Evolutionary conservation across 1,140 invertebrate species (phyloP), one percentile per base, ranked within the genome.

Genomic region (Drosophila mojavensis): DNA sequence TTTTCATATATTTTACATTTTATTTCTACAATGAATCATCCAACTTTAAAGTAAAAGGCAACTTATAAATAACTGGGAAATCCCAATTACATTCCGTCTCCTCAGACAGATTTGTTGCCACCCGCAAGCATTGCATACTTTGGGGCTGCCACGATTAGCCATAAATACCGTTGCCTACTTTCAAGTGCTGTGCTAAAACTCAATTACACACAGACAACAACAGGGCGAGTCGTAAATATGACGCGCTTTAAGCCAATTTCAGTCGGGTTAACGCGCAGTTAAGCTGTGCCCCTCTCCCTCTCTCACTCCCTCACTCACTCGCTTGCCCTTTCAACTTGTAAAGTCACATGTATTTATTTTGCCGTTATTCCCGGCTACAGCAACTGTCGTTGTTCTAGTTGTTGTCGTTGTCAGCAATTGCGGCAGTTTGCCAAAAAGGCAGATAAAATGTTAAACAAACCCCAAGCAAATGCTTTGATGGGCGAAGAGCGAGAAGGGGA

Each of bases 181-280:
- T 56, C 1, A 2, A 55, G 73, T 50, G 51, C 28, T 26, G 11
- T 17, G 13, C 47, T 5, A 17, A 50, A 55, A 75, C 33, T 58
- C 68, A 67, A 77, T 72, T 67, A 77, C 33, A 53, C 66, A 53
- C 66, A 66, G 26, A 24, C 66, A 80, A 69, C 62, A 71, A 41
- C 78, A 72, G 65, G 62, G 11, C 4, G 11, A 62, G 48, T 60
- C 81, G 74, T 88, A 84, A 88, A 89, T 88, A 67, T 72, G 67
- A 53, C 47, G 33, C 54, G 70, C 68, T 74, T 63, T 28, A 66
- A 64, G 73, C 64, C 73, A 41, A 76, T 79, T 88, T 79, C 55
- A 74, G 54, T 45, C 56, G 54, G 67, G 67, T 79, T 86, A 88
- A 88, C 82, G 79, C 82, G 79, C 47, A 54, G 70, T 86, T 76